Base-by-base conservation (phyloP, 2,888 invertebrate genomes). In the Seira sanloemensis region DNA sequence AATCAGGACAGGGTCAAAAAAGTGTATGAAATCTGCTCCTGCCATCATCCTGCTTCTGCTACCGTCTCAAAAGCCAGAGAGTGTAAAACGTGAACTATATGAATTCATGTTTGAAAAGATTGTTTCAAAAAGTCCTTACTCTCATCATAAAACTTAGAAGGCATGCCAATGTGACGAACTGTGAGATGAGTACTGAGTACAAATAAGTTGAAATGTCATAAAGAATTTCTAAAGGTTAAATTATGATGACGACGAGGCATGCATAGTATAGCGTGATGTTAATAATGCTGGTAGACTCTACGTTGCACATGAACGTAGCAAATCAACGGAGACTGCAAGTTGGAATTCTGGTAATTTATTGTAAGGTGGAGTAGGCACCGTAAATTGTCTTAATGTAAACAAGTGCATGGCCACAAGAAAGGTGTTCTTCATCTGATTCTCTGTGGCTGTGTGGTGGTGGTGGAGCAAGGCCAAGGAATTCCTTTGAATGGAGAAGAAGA, bases 1-100 rank as follows among this genome's bases (percentile, higher is more conserved):
- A 78, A 78, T 78, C 71, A 78, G 78, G 78, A 78, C 78, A 78
- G 69, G 78, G 78, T 71, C 78, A 78, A 78, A 71, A 77, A 67
- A 73, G 24, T 73, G 18, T 69, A 19, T 16, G 46, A 5, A 66
- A 24, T 66, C 21, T 66, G 23, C 23, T 21, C n/a, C 9, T 19
- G 66, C 19, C 46, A 46, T 46, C 7, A 58, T 21, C 23, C 37
- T 37, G 37, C 37, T 37, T 12, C n/a, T 58, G 58, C 58, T 58
- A 58, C 58, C 58, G 58, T 58, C 7, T 4, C 4, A 18, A 5
- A 58, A 58, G n/a, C 58, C 58, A 58, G 58, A 7, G 66, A n/a
- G n/a, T n/a, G n/a, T n/a, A n/a, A n/a, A n/a, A n/a, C 26, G 68
- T 68, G 68, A 68, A 68, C 68, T 68, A 68, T 68, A 16, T 58